Conservation (phyloP, 2,113 vertebrate genomes). For the Vanacampus margaritifer region DNA sequence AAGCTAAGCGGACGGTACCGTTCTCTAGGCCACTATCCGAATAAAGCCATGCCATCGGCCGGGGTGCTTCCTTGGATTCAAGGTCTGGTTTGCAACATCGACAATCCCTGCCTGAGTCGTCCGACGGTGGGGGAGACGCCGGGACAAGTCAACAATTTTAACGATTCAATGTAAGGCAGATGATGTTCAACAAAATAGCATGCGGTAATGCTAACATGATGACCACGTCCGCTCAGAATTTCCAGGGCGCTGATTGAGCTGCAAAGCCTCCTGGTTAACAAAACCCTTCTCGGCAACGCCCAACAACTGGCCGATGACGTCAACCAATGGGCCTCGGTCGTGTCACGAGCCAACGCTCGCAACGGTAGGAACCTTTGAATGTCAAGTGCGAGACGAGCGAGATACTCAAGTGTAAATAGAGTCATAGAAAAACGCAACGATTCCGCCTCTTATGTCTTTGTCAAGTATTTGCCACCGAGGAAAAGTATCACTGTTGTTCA, state of each 20-base stretch:
- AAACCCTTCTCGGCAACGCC: slow-evolving; percentile 44
- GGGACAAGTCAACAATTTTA: slow-evolving; percentile 92
- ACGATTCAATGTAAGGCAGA: slow-evolving; percentile 83
- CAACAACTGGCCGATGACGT: slow-evolving; percentile 55
- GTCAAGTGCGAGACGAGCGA: background rate
- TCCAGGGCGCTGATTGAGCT: slow-evolving; percentile 65
- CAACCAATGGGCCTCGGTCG: slow-evolving; percentile 48
- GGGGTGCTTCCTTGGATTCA: slow-evolving; percentile 94
- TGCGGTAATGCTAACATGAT: background rate
- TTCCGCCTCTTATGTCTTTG: slow-evolving; percentile 44
- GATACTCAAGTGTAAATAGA: background rate
- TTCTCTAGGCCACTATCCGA: slow-evolving; percentile 89
- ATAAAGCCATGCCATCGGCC: slow-evolving; percentile 97
- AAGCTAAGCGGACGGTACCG: no score
- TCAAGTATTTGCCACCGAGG: slow-evolving; percentile 55
- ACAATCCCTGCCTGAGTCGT: slow-evolving; percentile 88
- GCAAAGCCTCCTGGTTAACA: slow-evolving; percentile 57
- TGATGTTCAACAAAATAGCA: background rate
- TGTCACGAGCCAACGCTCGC: slow-evolving; percentile 33
- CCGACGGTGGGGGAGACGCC: slow-evolving; percentile 93
- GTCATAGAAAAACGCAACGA: slow-evolving; percentile 20
- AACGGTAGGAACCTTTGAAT: slow-evolving; percentile 43
- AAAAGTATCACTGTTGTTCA: slow-evolving; percentile 59
- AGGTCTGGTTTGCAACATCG: slow-evolving; percentile 90
- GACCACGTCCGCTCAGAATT: slow-evolving; percentile 46